Percentiles rank a stretch among this genome's conserved stretches.
Conservation (phyloP, 2,113 vertebrate genomes). For the Fulica atra region DNA sequence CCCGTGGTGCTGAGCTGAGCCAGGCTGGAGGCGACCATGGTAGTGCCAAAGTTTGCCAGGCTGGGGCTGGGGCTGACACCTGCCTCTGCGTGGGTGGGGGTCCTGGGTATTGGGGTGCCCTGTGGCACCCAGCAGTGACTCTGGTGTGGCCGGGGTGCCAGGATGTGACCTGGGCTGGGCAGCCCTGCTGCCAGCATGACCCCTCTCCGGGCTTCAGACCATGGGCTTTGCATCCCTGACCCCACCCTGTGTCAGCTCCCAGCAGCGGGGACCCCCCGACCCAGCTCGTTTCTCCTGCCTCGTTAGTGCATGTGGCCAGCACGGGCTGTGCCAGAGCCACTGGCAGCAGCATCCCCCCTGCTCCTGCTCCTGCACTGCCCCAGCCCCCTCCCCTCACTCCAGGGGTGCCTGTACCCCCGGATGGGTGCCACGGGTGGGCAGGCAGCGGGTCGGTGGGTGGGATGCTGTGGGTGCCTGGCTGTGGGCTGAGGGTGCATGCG, state of each 20-base stretch:
- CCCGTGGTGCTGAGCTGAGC: neutral
- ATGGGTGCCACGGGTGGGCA: neutral
- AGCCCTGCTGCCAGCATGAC: neutral
- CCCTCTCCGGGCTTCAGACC: rapidly evolving
- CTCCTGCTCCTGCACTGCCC: neutral
- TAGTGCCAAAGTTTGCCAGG: neutral
- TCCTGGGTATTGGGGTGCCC: rapidly evolving
- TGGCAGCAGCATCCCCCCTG: neutral
- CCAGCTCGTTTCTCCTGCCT: neutral
- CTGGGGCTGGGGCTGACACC: neutral
- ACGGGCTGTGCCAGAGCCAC: neutral
- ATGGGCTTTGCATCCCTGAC: neutral
- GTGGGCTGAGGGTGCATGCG: constrained; percentile 26
- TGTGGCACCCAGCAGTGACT: neutral
- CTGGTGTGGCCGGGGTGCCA: neutral
- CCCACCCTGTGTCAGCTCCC: neutral
- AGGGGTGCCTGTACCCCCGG: neutral
- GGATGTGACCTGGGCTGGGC: neutral
- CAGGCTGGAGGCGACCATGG: neutral
- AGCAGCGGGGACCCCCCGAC: neutral
- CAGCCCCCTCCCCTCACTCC: neutral
- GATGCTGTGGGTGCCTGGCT: neutral
- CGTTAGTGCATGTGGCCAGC: constrained; percentile 27
- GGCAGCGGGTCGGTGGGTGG: neutral
- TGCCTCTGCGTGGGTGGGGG: no score